phyloP scores from a whole-genome alignment of 1,140 invertebrate genomes.

The Asbolus verrucosus region DNA sequence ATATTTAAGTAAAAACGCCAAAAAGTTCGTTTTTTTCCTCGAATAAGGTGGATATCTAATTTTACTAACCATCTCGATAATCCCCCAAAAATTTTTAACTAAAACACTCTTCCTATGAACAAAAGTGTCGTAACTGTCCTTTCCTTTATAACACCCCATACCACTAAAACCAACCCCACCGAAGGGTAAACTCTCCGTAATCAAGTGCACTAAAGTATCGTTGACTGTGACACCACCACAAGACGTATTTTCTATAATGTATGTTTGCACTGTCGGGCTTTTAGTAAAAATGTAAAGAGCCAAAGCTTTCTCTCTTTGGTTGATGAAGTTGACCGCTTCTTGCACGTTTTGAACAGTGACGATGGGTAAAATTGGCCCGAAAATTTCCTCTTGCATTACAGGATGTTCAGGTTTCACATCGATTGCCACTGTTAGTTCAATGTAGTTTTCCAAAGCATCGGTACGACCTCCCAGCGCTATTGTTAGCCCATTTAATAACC shows the following conservation, averaged over 20 bases:
- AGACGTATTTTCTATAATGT: conserved; percentile 77
- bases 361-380: conserved; percentile 94
- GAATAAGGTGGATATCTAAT: conserved; percentile 86
- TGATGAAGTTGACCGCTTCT: conserved; percentile 91
- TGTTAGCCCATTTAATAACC: conserved; percentile 74
- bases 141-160: conserved; percentile 93
- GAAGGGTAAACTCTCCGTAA: conserved; percentile 32
- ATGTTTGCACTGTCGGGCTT: conserved; percentile 69
- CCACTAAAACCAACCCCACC: conserved; percentile 87
- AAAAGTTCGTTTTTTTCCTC: conserved; percentile 77
- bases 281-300: conserved; percentile 84
- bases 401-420: conserved; percentile 78
- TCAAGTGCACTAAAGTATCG: conserved; percentile 82
- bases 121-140: conserved; percentile 91
- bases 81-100: conserved; percentile 75
- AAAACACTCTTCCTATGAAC: conserved; percentile 90
- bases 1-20: conserved; percentile 70
- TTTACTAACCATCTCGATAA: conserved; percentile 74
- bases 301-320: conserved; percentile 81
- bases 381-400: conserved; percentile 94
- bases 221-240: conserved; percentile 84
- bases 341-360: conserved; percentile 83
- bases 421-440: conserved; percentile 84
- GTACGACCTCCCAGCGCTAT: conserved; percentile 82
- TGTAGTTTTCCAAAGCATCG: conserved; percentile 81